Evolutionary conservation across 1,140 invertebrate species (phyloP).

Genomic region (Asobara japonica): DNA sequence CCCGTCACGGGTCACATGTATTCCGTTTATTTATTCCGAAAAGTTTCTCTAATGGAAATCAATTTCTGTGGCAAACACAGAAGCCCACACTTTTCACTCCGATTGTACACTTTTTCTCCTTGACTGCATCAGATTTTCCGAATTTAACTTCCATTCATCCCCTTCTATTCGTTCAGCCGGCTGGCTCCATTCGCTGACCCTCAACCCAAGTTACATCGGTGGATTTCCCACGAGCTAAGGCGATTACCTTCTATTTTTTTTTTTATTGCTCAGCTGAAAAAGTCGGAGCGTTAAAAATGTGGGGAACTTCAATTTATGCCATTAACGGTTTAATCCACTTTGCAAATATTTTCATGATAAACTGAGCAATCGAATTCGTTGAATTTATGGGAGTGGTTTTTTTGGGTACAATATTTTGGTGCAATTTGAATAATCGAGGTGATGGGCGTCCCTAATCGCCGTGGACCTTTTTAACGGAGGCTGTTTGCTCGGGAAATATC

Average conservation of each 20-base stretch:
- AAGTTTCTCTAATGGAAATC: too few species aligned
- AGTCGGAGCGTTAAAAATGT: not conserved
- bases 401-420: not conserved
- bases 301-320: slow-evolving; percentile 36
- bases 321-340: slow-evolving; percentile 22
- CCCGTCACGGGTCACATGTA: too few species aligned
- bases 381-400: slow-evolving; percentile 2
- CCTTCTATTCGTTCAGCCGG: not conserved
- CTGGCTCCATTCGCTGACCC: not conserved
- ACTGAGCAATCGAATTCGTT: not conserved
- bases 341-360: slow-evolving; percentile 24
- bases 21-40: too few species aligned
- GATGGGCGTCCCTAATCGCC: too few species aligned
- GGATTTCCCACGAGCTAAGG: slow-evolving; percentile 36
- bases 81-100: too few species aligned
- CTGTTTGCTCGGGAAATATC: too few species aligned
- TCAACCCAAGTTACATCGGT: not conserved
- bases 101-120: slow-evolving; percentile 17
- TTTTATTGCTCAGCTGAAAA: not conserved
- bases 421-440: not conserved
- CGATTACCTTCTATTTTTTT: slow-evolving; percentile 39
- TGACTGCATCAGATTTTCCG: slow-evolving; percentile 24
- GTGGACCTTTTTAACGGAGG: too few species aligned
- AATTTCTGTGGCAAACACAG: too few species aligned
- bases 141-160: not conserved